phyloP scores from a whole-genome alignment of 2,113 vertebrate species.

The Cepphus grylle region DNA sequence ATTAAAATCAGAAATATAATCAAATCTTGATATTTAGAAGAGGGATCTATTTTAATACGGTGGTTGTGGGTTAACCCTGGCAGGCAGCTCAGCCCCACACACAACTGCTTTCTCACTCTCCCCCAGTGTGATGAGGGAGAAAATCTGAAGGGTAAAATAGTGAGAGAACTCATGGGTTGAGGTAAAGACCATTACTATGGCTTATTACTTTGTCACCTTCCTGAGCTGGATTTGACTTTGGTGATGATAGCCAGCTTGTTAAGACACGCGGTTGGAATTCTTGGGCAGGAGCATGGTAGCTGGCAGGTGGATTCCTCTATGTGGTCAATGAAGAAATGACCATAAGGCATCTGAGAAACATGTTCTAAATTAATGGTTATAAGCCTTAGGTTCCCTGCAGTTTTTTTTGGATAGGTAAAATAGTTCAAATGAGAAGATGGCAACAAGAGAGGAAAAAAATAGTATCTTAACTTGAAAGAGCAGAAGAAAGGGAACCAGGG shows the following conservation, averaged over 20 bases:
- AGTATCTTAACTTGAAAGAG: not conserved
- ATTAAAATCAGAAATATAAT: not conserved
- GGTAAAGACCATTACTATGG: not conserved
- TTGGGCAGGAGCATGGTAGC: not conserved
- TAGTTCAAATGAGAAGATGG: not conserved
- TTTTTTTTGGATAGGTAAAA: not conserved
- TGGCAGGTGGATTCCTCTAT: not conserved
- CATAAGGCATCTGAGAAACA: not conserved
- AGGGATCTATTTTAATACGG: not conserved
- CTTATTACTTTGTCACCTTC: not conserved
- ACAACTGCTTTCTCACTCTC: not conserved
- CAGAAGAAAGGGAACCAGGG: not conserved
- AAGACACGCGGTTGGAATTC: not conserved
- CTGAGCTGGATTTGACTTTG: not conserved
- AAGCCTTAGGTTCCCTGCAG: not conserved
- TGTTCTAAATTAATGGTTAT: not conserved
- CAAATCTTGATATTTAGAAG: not conserved
- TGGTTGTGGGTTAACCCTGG: not conserved
- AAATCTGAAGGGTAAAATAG: not conserved
- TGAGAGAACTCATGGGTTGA: not conserved
- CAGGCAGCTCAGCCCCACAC: not conserved
- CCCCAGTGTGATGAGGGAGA: not conserved
- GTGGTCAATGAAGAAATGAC: not conserved
- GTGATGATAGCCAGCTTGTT: not conserved
- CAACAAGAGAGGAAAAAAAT: not conserved